Base-by-base conservation (phyloP, 2,888 invertebrate species). In the Caenorhabditis sp. region DNA sequence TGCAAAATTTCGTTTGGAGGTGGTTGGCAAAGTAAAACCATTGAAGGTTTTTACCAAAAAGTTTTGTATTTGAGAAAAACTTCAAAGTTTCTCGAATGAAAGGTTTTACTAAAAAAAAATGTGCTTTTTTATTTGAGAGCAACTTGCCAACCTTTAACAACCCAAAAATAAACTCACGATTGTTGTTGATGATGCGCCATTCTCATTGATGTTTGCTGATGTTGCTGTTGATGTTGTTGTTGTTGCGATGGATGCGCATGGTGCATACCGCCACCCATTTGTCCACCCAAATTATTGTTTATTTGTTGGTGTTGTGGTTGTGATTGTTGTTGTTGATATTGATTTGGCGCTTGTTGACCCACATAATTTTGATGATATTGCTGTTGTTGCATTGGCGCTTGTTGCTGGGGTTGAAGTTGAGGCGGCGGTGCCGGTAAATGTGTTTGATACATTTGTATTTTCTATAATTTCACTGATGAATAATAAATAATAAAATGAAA, bases 261-360 rank as follows among this genome's bases (percentile, higher is more conserved):
- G 10, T 36, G 66, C 54, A 60, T 3, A 23, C 54, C 68, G 59
- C 62, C 1, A 58, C 64, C 64, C 64, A 70, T 66, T 63, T 65
- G 59, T 20, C 65, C 70, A 54, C 70, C 70, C 31, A 31, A 31
- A 54, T 17, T 66, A 36, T 59, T 60, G 50, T 63, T 66, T 0
- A 63, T 58, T n/a, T 59, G 65, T 38, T 53, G 64, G 36, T 59
- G 65, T 62, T 52, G 65, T 17, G 53, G 57, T 12, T 59, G 54
- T 12, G 53, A 49, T 26, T 31, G 65, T 14, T 63, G 56, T 43
- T 70, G 70, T 17, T 62, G 52, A n/a, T 65, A 10, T 27, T 63
- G 70, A 27, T 70, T 66, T 14, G 65, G 70, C 3, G 21, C 23
- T 21, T 53, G 53, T 23, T 53, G 53, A 53, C 25, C 25, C 3